Evolutionary conservation across 2,797 vertebrate genomes (phyloP), one percentile per base, ranked within the genome.

Genomic region (Molossus alvarezi): DNA sequence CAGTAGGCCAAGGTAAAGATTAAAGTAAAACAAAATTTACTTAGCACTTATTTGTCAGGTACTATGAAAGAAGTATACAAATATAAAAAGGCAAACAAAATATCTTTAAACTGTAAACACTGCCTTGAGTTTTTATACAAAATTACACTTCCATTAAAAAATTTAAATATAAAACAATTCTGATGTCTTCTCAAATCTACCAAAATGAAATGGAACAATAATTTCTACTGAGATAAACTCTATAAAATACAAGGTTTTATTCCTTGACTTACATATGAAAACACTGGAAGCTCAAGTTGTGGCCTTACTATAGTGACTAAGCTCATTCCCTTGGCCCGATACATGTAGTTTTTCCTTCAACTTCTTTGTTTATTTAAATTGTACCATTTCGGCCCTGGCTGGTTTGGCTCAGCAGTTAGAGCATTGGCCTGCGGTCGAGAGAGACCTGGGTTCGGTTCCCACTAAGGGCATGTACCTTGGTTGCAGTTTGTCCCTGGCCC

Each of bases 11-110:
- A 33, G 9, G 13, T 64, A 72, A 95, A 77, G 33, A 94, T 79
- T 55, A 92, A 89, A 87, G 12, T 64, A 29, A 60, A 82, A 79
- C 41, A 90, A 90, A 80, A 80, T 88, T 87, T 90, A 94, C 29
- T 80, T 76, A 80, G 51, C 41, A 84, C 57, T 84, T 89, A 79
- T 48, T 23, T 87, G 12, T 53, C 75, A 95, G 82, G 60, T 69
- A 77, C 41, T 77, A 58, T 41, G 18, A 72, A 71, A 77, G 23
- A 81, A 60, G 25, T 71, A n/a, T n/a, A 85, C 15, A 89, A 67
- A 73, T n/a, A 53, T 37, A 88, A 21, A 53, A 73, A 80, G 29
- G 51, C 60, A 91, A 37, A 67, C 15, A 90, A 93, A 80, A 20
- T 67, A 73, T 79, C 48, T 57, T 55, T 29, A 92, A 85, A 89